Evolutionary conservation across 2,113 vertebrate species (phyloP).

Genomic region (Proterorhinus semilunaris): DNA sequence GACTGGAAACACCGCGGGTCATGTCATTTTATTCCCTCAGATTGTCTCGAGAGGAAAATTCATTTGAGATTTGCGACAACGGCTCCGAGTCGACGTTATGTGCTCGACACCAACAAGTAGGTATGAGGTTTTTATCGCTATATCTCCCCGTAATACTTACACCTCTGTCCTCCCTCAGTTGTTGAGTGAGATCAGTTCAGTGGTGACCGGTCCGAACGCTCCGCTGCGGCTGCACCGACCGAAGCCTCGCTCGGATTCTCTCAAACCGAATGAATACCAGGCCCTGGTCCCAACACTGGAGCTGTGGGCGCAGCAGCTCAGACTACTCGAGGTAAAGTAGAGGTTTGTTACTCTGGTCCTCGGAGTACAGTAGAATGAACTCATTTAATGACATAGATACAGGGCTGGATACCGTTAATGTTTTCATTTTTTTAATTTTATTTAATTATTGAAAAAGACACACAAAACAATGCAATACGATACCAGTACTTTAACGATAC

Average conservation of each 20-base stretch:
- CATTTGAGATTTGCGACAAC: constrained; percentile 18
- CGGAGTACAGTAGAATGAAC: neutral
- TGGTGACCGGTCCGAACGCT: constrained; percentile 74
- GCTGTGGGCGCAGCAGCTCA: constrained; percentile 85
- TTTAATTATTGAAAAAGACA: too few species aligned
- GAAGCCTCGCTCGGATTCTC: constrained; percentile 45
- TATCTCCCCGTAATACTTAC: too few species aligned
- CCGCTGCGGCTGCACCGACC: constrained; percentile 68
- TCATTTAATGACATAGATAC: too few species aligned
- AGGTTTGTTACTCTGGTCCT: too few species aligned
- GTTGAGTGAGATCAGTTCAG: constrained; percentile 72
- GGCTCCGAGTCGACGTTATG: neutral
- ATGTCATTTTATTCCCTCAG: constrained; percentile 18
- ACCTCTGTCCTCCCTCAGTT: constrained; percentile 67
- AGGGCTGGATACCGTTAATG: too few species aligned
- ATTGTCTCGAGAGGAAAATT: constrained; percentile 21
- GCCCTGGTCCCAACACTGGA: constrained; percentile 80
- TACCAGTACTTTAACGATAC: too few species aligned
- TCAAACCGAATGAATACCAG: constrained; percentile 71
- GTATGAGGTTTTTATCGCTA: too few species aligned
- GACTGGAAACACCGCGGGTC: neutral
- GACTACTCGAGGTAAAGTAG: constrained; percentile 77
- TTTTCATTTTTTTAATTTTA: too few species aligned
- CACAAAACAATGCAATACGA: too few species aligned
- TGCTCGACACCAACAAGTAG: constrained; percentile 28